Base-by-base conservation (phyloP, 1,140 invertebrate genomes). In the Lordiphosa collinella region DNA sequence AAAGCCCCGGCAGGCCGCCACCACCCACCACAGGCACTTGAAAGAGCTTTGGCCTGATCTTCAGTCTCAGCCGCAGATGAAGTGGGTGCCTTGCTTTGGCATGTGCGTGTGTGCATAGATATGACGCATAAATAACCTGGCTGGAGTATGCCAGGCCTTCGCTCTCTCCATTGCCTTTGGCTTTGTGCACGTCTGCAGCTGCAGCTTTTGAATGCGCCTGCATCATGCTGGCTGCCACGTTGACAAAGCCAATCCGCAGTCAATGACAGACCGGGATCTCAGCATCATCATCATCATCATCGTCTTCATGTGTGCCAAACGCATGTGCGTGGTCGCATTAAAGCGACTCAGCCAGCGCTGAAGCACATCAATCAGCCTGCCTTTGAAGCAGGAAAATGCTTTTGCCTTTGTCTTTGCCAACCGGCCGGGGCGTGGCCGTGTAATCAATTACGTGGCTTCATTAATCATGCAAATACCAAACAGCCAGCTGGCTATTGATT, bases 401-500 rank as follows among this genome's bases (percentile, higher is more conserved):
- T 25, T 50, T 56, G 37, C 55, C 41, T 58, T 58, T 67, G 54
- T 48, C 44, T 58, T 22, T 51, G n/a, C 14, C 31, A 12, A 22
- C 3, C 22, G 13, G 46, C 36, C 43, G 48, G 61, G 76, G 76
- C 61, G 76, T 82, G 61, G 71, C 57, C 62, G 37, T 82, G 58
- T 76, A 80, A 82, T 80, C 76, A 80, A 82, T 80, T 80, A 80
- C 66, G 58, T 82, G 71, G 71, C 56, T 80, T 82, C 76, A 80
- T 80, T 80, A 80, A 80, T 80, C 76, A 80, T 82, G 76, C 76
- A 80, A 80, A 80, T 82, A 75, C 66, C 67, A 60, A 60, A 16
- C 65, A 56, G 43, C 54, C 43, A 41, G 54, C 48, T 25, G 38
- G 50, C 14, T 82, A 82, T 80, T 80, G 76, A 82, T 82, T 80